Conservation (phyloP, 2,888 invertebrate species). For the Ashinkailepas kermadecensis region DNA sequence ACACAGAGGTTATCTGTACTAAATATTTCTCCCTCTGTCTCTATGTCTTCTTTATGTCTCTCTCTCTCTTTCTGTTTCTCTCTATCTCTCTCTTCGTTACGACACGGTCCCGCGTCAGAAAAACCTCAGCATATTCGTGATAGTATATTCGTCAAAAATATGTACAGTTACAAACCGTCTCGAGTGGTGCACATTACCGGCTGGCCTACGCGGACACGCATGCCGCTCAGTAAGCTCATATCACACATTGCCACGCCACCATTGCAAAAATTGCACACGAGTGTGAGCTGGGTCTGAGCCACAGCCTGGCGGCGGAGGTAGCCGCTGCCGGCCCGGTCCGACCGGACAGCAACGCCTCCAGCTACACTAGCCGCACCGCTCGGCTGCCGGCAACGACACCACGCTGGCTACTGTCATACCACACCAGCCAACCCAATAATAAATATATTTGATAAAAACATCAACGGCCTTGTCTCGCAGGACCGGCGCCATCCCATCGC, state of each 20-base stretch:
- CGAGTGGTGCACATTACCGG: too few species aligned
- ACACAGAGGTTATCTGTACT: too few species aligned
- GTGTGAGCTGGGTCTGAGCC: background rate
- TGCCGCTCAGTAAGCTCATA: background rate
- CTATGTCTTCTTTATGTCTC: too few species aligned
- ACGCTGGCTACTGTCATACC: too few species aligned
- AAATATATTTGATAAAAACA: background rate
- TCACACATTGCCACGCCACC: background rate
- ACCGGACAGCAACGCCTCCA: background rate
- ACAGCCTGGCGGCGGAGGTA: background rate
- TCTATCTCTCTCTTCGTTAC: too few species aligned
- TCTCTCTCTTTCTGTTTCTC: too few species aligned
- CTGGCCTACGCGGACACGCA: background rate
- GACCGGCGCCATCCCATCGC: background rate
- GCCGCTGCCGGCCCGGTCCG: background rate
- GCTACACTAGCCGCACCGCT: background rate
- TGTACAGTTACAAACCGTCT: background rate
- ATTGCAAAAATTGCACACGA: background rate
- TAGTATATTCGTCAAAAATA: constrained; percentile 10
- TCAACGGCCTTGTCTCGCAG: background rate
- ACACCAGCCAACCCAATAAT: background rate
- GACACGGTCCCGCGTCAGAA: background rate
- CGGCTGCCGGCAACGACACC: background rate
- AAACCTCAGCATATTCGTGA: background rate
- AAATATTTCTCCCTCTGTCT: too few species aligned